Evolutionary conservation across 2,113 vertebrate genomes (phyloP).

Genomic region (Muntiacus reevesi): DNA sequence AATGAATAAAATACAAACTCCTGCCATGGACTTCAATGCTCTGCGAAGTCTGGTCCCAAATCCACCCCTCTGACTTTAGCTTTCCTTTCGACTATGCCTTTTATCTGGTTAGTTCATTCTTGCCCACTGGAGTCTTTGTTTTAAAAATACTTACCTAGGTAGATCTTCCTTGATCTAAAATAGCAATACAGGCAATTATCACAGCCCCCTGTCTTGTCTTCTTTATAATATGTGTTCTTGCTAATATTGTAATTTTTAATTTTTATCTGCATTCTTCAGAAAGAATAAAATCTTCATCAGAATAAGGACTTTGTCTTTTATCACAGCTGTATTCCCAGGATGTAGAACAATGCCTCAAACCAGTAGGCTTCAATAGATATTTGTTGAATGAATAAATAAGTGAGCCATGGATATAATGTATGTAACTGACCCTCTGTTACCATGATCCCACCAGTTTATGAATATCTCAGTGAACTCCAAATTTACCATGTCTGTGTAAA

Average conservation of each 20-base stretch:
- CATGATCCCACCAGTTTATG: background rate
- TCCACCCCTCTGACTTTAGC: background rate
- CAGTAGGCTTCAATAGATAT: background rate
- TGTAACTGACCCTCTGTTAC: background rate
- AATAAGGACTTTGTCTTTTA: background rate
- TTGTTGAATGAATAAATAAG: background rate
- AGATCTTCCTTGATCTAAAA: background rate
- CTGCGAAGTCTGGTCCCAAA: background rate
- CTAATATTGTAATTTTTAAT: background rate
- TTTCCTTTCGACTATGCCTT: background rate
- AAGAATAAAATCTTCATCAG: background rate
- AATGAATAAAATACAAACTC: background rate
- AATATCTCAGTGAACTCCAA: background rate
- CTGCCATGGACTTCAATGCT: background rate
- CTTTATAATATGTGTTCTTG: background rate
- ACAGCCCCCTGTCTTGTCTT: background rate
- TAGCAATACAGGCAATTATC: background rate
- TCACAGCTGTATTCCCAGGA: background rate
- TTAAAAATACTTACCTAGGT: background rate
- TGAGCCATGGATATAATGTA: background rate
- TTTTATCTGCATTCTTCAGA: background rate
- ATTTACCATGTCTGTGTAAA: background rate
- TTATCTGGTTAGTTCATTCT: background rate
- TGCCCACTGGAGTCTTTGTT: background rate
- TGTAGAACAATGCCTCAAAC: background rate